Base-by-base conservation (phyloP, 1,140 invertebrate genomes). In the Tachypleus tridentatus region DNA sequence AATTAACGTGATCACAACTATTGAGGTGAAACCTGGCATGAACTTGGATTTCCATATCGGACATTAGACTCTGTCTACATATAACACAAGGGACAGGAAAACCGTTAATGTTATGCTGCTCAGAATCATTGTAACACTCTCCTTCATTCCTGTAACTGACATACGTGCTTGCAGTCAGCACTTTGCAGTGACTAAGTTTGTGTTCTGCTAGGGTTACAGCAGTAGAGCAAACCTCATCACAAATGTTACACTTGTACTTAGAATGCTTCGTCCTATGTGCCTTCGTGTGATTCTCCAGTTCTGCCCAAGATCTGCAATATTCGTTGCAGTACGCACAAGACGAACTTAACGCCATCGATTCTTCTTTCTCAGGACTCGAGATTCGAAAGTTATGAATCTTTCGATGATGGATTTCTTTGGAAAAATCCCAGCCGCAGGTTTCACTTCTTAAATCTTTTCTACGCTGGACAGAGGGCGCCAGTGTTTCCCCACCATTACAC, bases 161-260 rank as follows among this genome's bases (percentile, higher is more conserved):
- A 57, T 61, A 69, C 4, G 67, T 70, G 54, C 63, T 72, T 10
- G 65, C 69, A 51, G 69, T 72, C 0, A 76, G 74, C 52, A 86
- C 85, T 81, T 93, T 94, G 73, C 88, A 91, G 74, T 96, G 93
- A 9, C 88, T 88, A 8, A 96, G 79, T 74, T 97, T 97, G 75
- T 97, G 93, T 75, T 96, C 91, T 4, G 91, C 91, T 1, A 97
- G 79, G 3, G 86, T 85, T 2, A 84, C 84, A 0, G 88, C 84
- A 3, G 88, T 89, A 0, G 87, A 84, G 70, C 89, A 91, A 3
- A 94, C 84, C 76, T 95, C 91, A 74, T 97, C 93, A 75, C 93
- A 97, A 69, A 97, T 96, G 72, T 95, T 91, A 75, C 93, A 97
- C 74, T 96, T 96, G 76, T 94, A 88, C 67, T 89, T 86, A 3